Evolutionary conservation across 2,797 vertebrate genomes (phyloP).

Genomic region (Silurus lanzhouensis): DNA sequence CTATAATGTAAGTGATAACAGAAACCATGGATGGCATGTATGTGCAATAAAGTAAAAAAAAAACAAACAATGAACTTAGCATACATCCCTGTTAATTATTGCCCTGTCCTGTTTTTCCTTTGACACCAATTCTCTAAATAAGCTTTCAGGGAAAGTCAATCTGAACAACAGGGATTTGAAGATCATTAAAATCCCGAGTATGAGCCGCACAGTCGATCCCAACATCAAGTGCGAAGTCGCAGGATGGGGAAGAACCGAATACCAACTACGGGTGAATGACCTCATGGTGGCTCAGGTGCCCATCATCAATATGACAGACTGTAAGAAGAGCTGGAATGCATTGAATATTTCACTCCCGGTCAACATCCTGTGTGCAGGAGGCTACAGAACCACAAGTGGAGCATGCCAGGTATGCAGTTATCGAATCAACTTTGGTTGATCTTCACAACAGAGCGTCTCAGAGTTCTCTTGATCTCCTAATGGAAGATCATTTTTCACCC

Average conservation of each 20-base stretch:
- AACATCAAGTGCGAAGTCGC: constrained; percentile 50
- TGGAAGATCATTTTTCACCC: too few species aligned
- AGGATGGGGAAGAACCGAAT: constrained; percentile 56
- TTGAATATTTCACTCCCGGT: background rate
- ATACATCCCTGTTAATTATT: background rate
- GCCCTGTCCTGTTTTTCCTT: background rate
- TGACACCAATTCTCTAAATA: background rate
- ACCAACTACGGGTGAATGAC: accelerated
- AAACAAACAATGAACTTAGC: background rate
- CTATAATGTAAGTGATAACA: background rate
- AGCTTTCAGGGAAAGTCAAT: constrained; percentile 47
- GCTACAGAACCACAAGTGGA: constrained; percentile 33
- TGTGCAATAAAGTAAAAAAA: background rate
- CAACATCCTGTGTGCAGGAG: constrained; percentile 53
- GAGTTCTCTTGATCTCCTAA: too few species aligned
- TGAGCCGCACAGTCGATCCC: constrained; percentile 2
- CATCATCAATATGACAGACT: constrained; percentile 23
- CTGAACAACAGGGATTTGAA: constrained; percentile 21
- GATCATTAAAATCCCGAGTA: constrained; percentile 22
- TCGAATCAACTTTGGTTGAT: background rate
- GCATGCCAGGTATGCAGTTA: constrained; percentile 46
- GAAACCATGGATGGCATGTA: background rate
- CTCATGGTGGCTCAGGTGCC: constrained; percentile 46
- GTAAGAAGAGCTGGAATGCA: constrained; percentile 31
- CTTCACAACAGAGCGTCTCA: too few species aligned